Evolutionary conservation across 2,797 vertebrate genomes (phyloP).

Genomic region (Eidolon dupreanum): DNA sequence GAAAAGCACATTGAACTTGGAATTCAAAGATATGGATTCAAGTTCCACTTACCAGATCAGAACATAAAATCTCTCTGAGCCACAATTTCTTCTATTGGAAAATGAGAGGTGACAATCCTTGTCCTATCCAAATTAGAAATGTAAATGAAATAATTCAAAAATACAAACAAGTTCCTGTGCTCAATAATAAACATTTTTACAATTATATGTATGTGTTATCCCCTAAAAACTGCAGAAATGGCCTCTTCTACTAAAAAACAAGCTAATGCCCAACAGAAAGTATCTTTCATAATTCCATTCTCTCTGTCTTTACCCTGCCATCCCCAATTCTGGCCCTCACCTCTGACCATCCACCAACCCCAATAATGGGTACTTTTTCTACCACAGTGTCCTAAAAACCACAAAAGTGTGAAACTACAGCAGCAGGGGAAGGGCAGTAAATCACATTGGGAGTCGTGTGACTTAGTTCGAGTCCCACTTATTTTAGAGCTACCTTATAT

Average conservation of each 20-base stretch:
- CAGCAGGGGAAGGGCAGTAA: not conserved
- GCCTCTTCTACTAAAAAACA: not conserved
- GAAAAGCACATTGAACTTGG: not conserved
- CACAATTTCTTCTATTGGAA: not conserved
- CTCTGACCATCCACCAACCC: not conserved
- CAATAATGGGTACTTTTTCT: not conserved
- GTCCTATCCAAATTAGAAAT: not conserved
- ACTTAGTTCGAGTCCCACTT: not conserved
- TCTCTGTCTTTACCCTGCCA: not conserved
- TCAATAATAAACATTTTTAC: not conserved
- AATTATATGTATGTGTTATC: not conserved
- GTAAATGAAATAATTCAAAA: slow-evolving; percentile 13
- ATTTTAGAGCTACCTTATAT: not conserved
- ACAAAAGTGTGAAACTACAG: not conserved
- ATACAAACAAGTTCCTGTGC: not conserved
- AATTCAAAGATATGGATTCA: slow-evolving; percentile 20
- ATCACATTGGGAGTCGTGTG: not conserved
- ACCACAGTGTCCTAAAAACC: not conserved
- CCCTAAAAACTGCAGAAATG: not conserved
- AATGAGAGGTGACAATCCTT: not conserved
- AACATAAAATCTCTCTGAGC: not conserved
- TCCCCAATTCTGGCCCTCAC: not conserved
- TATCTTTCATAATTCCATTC: not conserved
- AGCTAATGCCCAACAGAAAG: not conserved
- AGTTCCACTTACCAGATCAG: not conserved